phyloP scores from a whole-genome alignment of 2,113 vertebrate species.

The Plotosus lineatus region DNA sequence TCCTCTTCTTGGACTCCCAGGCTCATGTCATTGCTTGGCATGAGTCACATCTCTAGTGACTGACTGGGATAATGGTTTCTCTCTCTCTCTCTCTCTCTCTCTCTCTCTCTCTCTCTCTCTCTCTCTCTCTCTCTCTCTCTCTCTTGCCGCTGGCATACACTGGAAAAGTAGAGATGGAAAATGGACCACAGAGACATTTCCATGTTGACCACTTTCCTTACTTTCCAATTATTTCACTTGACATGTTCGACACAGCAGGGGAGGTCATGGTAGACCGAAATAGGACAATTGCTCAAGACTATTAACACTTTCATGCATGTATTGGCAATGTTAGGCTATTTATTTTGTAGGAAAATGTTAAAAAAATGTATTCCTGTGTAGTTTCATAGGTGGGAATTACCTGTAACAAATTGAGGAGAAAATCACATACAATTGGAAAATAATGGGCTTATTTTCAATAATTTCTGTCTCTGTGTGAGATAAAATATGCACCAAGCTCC shows the following conservation, averaged over 20 bases:
- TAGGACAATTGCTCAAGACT: neutral
- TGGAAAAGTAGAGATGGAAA: conserved; percentile 46
- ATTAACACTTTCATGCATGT: neutral
- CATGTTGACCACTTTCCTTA: neutral
- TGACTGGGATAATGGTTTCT: conserved; percentile 65
- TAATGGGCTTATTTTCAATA: too few relatives aligned
- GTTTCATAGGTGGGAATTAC: too few relatives aligned
- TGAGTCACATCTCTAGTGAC: conserved; percentile 64
- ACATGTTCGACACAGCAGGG: conserved; percentile 48
- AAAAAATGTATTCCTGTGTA: too few relatives aligned
- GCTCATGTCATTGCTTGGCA: conserved; percentile 51
- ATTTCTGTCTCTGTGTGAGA: too few relatives aligned
- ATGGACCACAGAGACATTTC: conserved; percentile 65
- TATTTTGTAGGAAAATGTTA: neutral
- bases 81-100: conserved; percentile 59
- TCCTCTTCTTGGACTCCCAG: conserved; percentile 44
- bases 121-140: conserved; percentile 61
- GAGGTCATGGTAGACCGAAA: neutral
- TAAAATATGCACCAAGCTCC: too few relatives aligned
- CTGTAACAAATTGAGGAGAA: too few relatives aligned
- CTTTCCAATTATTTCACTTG: conserved; percentile 34
- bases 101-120: conserved; percentile 60
- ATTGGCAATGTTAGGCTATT: neutral
- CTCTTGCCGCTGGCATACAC: conserved; percentile 57
- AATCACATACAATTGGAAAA: too few relatives aligned